Base-by-base conservation (phyloP, 2,113 vertebrate species). In the Todiramphus chloris region DNA sequence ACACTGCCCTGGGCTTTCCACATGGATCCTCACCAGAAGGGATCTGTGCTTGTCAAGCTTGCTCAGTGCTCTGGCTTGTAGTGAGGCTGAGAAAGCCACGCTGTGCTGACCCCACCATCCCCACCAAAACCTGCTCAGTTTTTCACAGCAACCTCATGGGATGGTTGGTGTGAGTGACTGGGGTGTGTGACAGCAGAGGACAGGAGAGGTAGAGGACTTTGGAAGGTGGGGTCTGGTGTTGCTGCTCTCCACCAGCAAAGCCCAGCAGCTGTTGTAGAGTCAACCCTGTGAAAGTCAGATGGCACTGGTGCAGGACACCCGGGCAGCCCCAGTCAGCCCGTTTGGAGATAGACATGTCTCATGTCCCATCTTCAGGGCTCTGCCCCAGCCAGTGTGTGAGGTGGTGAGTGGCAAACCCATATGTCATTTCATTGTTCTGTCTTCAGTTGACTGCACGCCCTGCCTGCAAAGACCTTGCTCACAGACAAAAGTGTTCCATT, bases 311-410 rank as follows among this genome's bases (percentile, higher is more conserved):
- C 70, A 70, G 56, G 20, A 67, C 67, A 75, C 15, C 28, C 35
- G 41, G 66, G 62, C 79, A 58, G 33, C 72, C 70, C 48, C 75
- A 63, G 2, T 50, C 0, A 0, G 20, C 37, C 28, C 0, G 0
- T 67, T 25, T 56, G n/a, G 48, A 28, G 46, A 35, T 1, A 58
- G 55, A 66, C 9, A 21, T 73, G 46, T 24, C 17, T 83, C 18
- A 4, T 4, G 50, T 39, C 79, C 70, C 13, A 2, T 7, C 46
- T 69, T 37, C 62, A 51, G 70, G 41, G 12, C 41, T 87, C 25
- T 90, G 69, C 30, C 74, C 25, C 51, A 60, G 78, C 2, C 39
- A 11, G 16, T 5, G 39, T 48, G 27, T 31, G 41, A 92, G 30
- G 56, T 13, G 21, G 28, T 1, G 8, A 70, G 41, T 43, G 50